Percentiles rank a stretch among this genome's conserved stretches.
Conservation (phyloP, 2,888 invertebrate genomes). For the Andrena dorsata region DNA sequence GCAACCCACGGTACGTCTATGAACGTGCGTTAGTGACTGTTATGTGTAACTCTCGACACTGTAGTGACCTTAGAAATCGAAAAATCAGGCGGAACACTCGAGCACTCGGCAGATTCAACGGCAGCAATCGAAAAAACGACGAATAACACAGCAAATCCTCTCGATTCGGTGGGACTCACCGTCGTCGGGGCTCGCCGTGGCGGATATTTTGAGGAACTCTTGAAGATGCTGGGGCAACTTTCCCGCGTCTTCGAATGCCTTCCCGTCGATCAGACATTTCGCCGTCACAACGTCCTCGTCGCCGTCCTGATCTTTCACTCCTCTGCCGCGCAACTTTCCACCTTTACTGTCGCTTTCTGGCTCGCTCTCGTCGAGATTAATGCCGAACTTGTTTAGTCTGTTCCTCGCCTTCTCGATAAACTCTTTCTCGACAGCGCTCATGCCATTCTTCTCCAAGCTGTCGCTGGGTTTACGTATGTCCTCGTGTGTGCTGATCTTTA, state of each 20-base stretch:
- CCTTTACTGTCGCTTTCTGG: constrained; percentile 66
- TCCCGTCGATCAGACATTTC: constrained; percentile 89
- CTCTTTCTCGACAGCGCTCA: constrained; percentile 89
- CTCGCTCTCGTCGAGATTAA: constrained; percentile 87
- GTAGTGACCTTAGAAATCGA: constrained; percentile 26
- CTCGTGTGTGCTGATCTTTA: constrained; percentile 89
- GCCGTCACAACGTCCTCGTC: constrained; percentile 78
- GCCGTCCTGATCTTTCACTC: constrained; percentile 84
- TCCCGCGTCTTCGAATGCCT: constrained; percentile 87
- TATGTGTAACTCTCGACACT: constrained; percentile 37
- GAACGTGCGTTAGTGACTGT: constrained; percentile 61
- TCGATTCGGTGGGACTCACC: constrained; percentile 64
- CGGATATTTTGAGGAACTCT: constrained; percentile 90
- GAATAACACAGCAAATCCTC: constrained; percentile 66
- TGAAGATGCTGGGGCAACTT: constrained; percentile 92
- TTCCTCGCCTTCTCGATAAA: constrained; percentile 92
- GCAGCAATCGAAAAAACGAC: constrained; percentile 43
- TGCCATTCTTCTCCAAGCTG: constrained; percentile 50
- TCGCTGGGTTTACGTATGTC: constrained; percentile 68
- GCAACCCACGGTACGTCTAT: constrained; percentile 29
- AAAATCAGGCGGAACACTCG: constrained; percentile 52
- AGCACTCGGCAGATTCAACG: constrained; percentile 37
- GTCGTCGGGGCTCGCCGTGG: constrained; percentile 74
- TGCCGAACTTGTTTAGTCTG: constrained; percentile 89
- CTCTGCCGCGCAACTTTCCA: background rate